Evolutionary conservation across 2,888 invertebrate species (phyloP).

Genomic region (Drosophila buzzatii): DNA sequence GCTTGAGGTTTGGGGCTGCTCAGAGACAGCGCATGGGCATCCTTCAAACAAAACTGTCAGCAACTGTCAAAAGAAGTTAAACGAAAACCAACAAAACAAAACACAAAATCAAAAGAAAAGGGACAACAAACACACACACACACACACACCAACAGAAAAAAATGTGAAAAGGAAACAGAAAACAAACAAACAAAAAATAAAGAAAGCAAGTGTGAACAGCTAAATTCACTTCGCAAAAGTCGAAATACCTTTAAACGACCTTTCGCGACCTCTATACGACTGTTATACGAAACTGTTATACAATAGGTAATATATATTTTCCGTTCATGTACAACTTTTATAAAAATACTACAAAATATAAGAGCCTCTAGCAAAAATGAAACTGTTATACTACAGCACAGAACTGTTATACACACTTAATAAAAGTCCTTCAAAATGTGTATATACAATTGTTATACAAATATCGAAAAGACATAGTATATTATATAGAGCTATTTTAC

Average conservation of each 20-base stretch:
- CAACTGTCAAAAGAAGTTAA: constrained; percentile 80
- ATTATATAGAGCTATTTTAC: no score
- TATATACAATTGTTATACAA: not conserved
- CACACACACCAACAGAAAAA: constrained; percentile 7
- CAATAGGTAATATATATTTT: not conserved
- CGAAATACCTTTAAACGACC: not conserved
- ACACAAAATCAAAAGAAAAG: constrained; percentile 32
- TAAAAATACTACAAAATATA: not conserved
- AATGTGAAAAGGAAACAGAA: constrained; percentile 22
- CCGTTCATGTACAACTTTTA: not conserved
- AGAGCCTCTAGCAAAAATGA: not conserved
- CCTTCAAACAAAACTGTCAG: constrained; percentile 76
- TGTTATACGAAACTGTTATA: not conserved
- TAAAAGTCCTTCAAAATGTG: not conserved
- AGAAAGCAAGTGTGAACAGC: constrained; percentile 20
- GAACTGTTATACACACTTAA: not conserved
- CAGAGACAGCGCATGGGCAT: constrained; percentile 61
- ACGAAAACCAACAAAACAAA: constrained; percentile 67
- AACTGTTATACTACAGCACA: not conserved
- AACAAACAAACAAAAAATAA: constrained; percentile 20
- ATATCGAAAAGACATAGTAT: no score
- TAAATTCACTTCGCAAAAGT: not conserved
- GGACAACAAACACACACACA: constrained; percentile 35
- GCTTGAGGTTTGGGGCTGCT: constrained; percentile 20
- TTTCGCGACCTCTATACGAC: no score